Evolutionary conservation across 1,140 invertebrate genomes (phyloP).

Genomic region (Andrena cerasifolii): DNA sequence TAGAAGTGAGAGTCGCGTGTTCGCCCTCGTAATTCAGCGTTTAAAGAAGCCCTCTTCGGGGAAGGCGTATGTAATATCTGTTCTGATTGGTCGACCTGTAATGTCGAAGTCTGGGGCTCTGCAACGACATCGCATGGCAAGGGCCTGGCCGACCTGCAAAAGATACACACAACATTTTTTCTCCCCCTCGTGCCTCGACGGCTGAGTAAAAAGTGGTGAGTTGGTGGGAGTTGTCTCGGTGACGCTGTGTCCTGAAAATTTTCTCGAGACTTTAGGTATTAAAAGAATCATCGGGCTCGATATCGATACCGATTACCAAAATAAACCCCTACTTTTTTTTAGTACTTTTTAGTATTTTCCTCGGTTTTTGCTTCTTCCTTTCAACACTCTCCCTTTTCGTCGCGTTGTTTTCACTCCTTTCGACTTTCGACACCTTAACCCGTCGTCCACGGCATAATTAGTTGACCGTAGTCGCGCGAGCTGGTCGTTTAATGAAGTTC

Average conservation of each 20-base stretch:
- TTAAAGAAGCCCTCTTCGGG: conserved; percentile 57
- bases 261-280: no score
- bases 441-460: conserved; percentile 1
- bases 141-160: conserved; percentile 80
- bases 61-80: conserved; percentile 48
- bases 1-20: conserved; percentile 29
- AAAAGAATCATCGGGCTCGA: no score
- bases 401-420: not conserved
- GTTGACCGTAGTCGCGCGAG: not conserved
- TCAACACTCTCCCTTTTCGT: not conserved
- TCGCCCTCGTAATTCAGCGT: conserved; percentile 55
- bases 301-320: no score
- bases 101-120: conserved; percentile 82
- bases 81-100: conserved; percentile 79
- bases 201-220: no score
- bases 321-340: no score
- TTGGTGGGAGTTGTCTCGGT: no score
- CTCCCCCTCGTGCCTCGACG: not conserved
- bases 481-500: conserved; percentile 3
- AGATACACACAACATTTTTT: conserved; percentile 73
- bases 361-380: not conserved
- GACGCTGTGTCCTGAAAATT: no score
- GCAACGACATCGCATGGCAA: conserved; percentile 82
- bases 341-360: no score
- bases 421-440: not conserved